A percentile compares a stretch with the other conserved stretches of the same genome.
phyloP scores from a whole-genome alignment of 2,113 vertebrate species.

The Crotalus helleri region DNA sequence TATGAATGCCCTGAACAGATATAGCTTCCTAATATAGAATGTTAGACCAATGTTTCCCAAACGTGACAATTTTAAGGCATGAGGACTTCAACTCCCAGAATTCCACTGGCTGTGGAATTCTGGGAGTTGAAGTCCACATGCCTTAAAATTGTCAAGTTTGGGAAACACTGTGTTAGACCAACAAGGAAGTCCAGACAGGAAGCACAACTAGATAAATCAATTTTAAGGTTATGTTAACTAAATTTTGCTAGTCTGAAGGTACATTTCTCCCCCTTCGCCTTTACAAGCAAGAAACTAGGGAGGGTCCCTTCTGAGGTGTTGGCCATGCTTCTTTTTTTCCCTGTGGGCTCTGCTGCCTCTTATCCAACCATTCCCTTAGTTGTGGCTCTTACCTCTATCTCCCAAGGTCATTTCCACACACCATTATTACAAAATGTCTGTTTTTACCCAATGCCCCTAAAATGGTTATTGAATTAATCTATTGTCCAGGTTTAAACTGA shows the following conservation, averaged over 20 bases:
- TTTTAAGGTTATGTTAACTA: neutral
- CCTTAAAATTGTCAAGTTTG: no score
- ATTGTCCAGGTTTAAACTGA: neutral
- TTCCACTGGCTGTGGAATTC: no score
- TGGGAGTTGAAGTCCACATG: no score
- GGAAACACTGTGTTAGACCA: neutral
- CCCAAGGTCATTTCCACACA: neutral
- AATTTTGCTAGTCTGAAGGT: neutral
- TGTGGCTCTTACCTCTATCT: neutral
- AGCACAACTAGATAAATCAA: neutral
- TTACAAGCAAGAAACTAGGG: neutral
- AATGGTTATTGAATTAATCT: neutral
- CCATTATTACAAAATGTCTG: neutral
- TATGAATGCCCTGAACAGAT: neutral
- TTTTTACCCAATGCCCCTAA: neutral
- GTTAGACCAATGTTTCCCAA: neutral
- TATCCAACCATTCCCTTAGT: neutral
- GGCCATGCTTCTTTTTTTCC: neutral
- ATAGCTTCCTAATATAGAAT: neutral
- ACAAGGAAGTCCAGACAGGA: neutral
- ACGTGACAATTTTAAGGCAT: no score
- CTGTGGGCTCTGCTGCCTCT: neutral
- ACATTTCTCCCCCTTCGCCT: neutral
- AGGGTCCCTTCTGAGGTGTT: neutral
- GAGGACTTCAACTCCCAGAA: no score